A percentile compares a stretch with the other conserved stretches of the same genome.
These are phyloP conservation scores for Hyperoodon ampullatus DNA, from an alignment of 2,113 vertebrate species.

Conservation along the genomic window DNA sequence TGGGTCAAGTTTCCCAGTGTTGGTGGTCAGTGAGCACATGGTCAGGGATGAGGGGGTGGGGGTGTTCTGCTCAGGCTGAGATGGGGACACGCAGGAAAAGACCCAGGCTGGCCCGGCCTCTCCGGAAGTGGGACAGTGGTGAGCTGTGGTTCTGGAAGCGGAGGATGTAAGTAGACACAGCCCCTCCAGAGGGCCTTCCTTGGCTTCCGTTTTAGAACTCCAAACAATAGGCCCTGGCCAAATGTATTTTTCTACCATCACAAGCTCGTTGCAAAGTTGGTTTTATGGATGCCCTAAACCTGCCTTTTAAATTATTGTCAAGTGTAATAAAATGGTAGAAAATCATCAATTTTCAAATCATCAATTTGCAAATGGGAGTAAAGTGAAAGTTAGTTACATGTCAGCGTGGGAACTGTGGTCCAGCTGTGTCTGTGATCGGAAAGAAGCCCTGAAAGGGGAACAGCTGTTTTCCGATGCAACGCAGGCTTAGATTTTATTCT, in stretches of 20 bases:
- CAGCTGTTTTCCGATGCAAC: slow-evolving; percentile 25
- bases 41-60: fast-evolving
- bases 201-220: slow-evolving; percentile 41
- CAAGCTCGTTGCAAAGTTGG: slow-evolving; percentile 69
- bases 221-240: slow-evolving; percentile 46
- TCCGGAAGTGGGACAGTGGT: background rate
- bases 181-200: background rate
- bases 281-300: slow-evolving; percentile 83
- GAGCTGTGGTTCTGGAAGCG: background rate
- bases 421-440: slow-evolving; percentile 63
- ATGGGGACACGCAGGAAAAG: fast-evolving
- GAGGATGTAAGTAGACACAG: background rate
- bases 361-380: slow-evolving; percentile 66
- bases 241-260: slow-evolving; percentile 64
- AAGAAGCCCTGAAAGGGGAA: slow-evolving; percentile 5
- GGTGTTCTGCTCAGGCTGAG: background rate
- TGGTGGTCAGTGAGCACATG: background rate
- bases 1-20: background rate
- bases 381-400: slow-evolving; percentile 74
- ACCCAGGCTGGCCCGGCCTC: background rate
- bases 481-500: background rate
- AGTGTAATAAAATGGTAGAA: slow-evolving; percentile 80
- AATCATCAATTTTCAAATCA: slow-evolving; percentile 81
- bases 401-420: slow-evolving; percentile 43
- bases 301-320: slow-evolving; percentile 82